Percentiles rank a stretch among this genome's conserved stretches.
Evolutionary conservation across 2,797 vertebrate species (phyloP).

Genomic region (Gallinago solitaria): DNA sequence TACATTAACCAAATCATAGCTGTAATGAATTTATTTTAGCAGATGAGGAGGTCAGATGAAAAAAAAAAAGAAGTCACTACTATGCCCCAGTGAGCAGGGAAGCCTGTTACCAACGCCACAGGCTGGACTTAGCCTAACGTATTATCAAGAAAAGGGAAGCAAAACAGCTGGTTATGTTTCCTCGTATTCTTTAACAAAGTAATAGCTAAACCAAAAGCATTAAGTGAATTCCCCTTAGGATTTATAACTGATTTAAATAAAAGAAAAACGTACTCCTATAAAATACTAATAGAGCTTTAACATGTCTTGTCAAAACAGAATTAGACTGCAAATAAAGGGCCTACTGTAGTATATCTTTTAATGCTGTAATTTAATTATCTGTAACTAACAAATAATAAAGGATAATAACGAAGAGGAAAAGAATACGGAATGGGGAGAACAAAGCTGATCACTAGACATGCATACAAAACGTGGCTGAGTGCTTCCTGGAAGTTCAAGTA

Average conservation of each 20-base stretch:
- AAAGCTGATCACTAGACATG: not conserved
- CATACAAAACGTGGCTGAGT: not conserved
- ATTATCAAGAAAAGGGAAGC: not conserved
- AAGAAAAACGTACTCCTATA: not conserved
- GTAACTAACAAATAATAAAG: conserved; percentile 7
- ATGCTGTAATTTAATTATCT: not conserved
- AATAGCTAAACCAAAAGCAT: not conserved
- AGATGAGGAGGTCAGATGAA: not conserved
- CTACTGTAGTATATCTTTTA: not conserved
- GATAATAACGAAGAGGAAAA: not conserved
- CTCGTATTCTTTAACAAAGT: not conserved
- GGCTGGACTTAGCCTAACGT: not conserved
- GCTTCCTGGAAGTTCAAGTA: conserved; percentile 34
- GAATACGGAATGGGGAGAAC: not conserved
- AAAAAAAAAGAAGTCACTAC: not conserved
- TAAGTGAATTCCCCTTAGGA: not conserved
- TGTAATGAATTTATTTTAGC: not conserved
- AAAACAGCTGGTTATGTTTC: not conserved
- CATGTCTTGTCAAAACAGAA: not conserved
- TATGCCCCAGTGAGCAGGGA: not conserved
- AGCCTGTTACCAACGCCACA: not conserved
- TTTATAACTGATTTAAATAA: not conserved
- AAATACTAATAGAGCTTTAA: not conserved
- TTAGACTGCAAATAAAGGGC: not conserved
- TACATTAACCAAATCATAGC: not conserved